Percentiles rank a stretch among this genome's conserved stretches.
Conservation (phyloP, 2,797 vertebrate species). For the Eulemur albifrons region DNA sequence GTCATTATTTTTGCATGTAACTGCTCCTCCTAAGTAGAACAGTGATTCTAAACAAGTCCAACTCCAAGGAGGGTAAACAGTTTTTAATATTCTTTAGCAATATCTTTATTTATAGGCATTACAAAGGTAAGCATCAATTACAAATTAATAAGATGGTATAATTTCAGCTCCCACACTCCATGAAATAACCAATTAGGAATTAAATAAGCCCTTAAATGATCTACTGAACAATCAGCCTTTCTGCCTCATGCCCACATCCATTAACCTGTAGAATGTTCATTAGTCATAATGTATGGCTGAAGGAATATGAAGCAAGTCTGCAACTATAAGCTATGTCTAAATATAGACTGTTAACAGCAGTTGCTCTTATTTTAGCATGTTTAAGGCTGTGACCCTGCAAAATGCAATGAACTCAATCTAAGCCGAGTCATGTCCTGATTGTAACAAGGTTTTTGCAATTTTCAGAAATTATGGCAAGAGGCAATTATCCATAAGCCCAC, state of each 20-base stretch:
- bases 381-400: neutral
- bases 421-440: neutral
- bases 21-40: constrained; percentile 24
- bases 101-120: constrained; percentile 20
- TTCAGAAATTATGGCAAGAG: constrained; percentile 15
- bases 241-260: neutral
- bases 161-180: neutral
- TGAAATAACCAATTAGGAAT: constrained; percentile 50
- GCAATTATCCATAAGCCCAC: neutral
- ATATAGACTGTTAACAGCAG: constrained; percentile 1
- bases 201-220: constrained; percentile 38
- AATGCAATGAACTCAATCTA: constrained; percentile 22
- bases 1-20: constrained; percentile 35
- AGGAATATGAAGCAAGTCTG: constrained; percentile 20
- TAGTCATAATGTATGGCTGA: neutral
- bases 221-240: constrained; percentile 39
- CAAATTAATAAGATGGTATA: neutral
- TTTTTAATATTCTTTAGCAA: constrained; percentile 40
- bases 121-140: constrained; percentile 36
- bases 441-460: constrained; percentile 14
- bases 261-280: constrained; percentile 21
- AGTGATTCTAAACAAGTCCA: constrained; percentile 12
- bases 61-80: neutral
- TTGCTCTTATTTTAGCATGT: constrained; percentile 36
- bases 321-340: constrained; percentile 34